These are phyloP conservation scores for Pinna nobilis DNA, from an alignment of 1,140 invertebrate genomes.

Conservation along the genomic window DNA sequence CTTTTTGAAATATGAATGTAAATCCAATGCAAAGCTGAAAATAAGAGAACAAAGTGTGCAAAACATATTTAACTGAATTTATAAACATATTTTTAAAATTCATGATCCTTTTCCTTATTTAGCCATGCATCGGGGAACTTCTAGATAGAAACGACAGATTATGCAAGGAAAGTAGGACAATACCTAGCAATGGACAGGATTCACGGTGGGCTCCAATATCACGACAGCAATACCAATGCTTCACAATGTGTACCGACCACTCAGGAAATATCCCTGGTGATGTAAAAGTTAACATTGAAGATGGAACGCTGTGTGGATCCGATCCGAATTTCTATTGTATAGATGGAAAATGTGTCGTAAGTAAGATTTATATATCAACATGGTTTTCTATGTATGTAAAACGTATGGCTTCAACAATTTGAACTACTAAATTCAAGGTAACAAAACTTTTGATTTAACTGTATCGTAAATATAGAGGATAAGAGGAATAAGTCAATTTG, in stretches of 20 bases:
- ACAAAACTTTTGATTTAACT: too few species aligned
- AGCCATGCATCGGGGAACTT: constrained; percentile 6
- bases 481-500: too few species aligned
- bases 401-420: too few species aligned
- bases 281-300: constrained; percentile 21
- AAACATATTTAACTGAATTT: background rate
- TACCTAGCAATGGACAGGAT: background rate
- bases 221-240: constrained; percentile 32
- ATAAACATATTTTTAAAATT: background rate
- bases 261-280: constrained; percentile 28
- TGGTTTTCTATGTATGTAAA: background rate
- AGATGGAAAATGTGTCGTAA: constrained; percentile 33
- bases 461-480: too few species aligned
- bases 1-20: background rate
- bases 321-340: constrained; percentile 31
- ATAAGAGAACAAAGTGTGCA: background rate
- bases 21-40: background rate
- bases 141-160: background rate
- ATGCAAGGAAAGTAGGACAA: background rate
- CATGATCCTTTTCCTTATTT: background rate
- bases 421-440: too few species aligned
- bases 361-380: background rate
- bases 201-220: constrained; percentile 25
- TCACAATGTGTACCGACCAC: constrained; percentile 23
- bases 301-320: constrained; percentile 29